Percentiles rank a stretch among this genome's conserved stretches.
Evolutionary conservation across 2,888 invertebrate genomes (phyloP).

Genomic region (Epicampocera succincta): DNA sequence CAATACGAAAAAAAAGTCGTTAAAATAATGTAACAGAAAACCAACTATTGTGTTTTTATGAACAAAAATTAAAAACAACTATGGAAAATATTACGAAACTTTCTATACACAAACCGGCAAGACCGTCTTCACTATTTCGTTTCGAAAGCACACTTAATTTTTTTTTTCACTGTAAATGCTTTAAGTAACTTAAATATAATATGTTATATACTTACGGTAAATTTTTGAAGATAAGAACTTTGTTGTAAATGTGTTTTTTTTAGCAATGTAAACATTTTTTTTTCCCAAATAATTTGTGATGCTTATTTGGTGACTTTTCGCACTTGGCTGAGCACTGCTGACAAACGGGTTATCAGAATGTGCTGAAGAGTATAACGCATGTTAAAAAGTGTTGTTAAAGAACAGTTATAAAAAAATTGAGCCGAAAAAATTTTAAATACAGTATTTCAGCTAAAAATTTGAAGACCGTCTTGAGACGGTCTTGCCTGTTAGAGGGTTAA

Average conservation of each 20-base stretch:
- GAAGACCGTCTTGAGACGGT: slow-evolving; percentile 2
- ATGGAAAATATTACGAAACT: too few species aligned
- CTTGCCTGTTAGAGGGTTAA: too few species aligned
- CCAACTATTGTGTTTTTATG: too few species aligned
- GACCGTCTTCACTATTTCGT: too few species aligned
- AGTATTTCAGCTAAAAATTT: neutral
- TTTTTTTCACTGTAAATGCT: neutral
- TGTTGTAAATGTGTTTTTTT: neutral
- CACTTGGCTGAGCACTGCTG: neutral
- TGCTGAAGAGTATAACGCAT: neutral
- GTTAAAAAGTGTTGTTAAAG: neutral
- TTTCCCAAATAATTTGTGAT: neutral
- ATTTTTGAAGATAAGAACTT: neutral
- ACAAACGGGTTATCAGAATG: neutral
- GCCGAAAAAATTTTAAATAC: neutral
- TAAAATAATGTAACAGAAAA: too few species aligned
- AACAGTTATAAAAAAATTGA: neutral
- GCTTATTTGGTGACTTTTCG: neutral
- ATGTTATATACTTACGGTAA: neutral
- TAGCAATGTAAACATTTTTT: neutral
- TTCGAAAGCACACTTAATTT: neutral
- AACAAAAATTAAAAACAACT: too few species aligned
- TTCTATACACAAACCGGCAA: too few species aligned
- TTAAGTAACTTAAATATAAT: neutral
- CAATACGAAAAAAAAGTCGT: too few species aligned